phyloP scores from a whole-genome alignment of 1,140 invertebrate genomes.

The Camponotus pennsylvanicus region DNA sequence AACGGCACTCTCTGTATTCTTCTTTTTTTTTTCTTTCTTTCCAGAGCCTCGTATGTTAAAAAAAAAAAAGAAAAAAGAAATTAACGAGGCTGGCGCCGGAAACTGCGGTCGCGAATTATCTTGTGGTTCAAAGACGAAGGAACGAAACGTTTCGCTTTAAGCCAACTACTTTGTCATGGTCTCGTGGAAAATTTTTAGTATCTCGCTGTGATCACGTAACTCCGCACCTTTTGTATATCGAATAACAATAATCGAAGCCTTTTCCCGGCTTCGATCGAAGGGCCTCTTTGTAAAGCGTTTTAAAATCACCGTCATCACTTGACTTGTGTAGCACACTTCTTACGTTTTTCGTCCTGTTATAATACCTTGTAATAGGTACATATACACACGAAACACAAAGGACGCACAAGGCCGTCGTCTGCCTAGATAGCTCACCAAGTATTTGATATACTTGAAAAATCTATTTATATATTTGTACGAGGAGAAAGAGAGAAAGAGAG shows the following conservation, averaged over 20 bases:
- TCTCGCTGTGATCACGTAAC: constrained; percentile 79
- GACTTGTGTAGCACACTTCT: constrained; percentile 35
- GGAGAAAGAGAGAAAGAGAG: background rate
- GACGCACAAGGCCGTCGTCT: constrained; percentile 42
- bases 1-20: constrained; percentile 46
- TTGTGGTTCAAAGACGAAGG: constrained; percentile 9
- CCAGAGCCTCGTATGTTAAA: constrained; percentile 32
- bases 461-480: constrained; percentile 70
- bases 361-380: background rate
- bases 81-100: constrained; percentile 48
- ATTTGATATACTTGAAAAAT: constrained; percentile 63
- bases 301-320: constrained; percentile 51
- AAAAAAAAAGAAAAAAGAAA: constrained; percentile 34
- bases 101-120: constrained; percentile 62
- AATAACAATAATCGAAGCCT: constrained; percentile 69
- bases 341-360: constrained; percentile 51
- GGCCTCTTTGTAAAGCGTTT: constrained; percentile 71
- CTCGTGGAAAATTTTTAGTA: constrained; percentile 73
- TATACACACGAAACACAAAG: constrained; percentile 47
- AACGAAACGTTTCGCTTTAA: background rate
- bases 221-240: constrained; percentile 69
- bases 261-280: constrained; percentile 61
- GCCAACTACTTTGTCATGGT: constrained; percentile 71
- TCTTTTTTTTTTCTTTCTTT: constrained; percentile 10
- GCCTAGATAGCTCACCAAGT: constrained; percentile 66